Base-by-base conservation (phyloP, 1,140 invertebrate genomes). In the Drusus annulatus region DNA sequence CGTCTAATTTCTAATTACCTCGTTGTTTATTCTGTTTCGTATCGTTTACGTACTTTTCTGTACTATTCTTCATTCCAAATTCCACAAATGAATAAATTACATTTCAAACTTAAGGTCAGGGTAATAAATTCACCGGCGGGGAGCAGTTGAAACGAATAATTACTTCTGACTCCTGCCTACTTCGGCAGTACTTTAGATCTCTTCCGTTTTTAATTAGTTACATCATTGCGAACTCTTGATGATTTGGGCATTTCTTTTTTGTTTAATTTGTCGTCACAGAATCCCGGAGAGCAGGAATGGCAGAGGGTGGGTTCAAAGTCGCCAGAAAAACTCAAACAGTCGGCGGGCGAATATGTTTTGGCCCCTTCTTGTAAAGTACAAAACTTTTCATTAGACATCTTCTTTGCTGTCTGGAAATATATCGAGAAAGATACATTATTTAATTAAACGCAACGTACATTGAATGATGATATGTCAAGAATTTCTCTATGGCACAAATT, bases 191-290 rank as follows among this genome's bases (percentile, higher is more conserved):
- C 75, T 74, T 63, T 63, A 58, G 58, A 78, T 78, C 69, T 60
- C 52, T 80, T 80, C 79, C 81, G 81, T 75, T 83, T 83, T 83
- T 83, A 83, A 83, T 83, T 83, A 83, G 81, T 83, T 75, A 83
- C 81, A 83, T 83, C 76, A 79, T 73, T 82, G 78, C 50, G 79
- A 83, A 83, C 81, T 83, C 81, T 79, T 83, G 79, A 80, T 83
- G 80, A 83, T 83, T 83, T 78, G 76, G 51, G 81, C 63, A 62
- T 74, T 80, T 82, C 78, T 82, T 82, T 78, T 77, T 74, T 79
- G 81, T 83, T 82, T 83, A 83, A 83, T 83, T 83, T 80, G 68
- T 78, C 36, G 75, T 68, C 13, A 45, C 36, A 45, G 36, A 45
- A 45, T 45, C 71, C 50, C 19, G 68, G 68, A 23, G n/a, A 19